Base-by-base conservation (phyloP, 2,888 invertebrate genomes). In the Luperina testacea region DNA sequence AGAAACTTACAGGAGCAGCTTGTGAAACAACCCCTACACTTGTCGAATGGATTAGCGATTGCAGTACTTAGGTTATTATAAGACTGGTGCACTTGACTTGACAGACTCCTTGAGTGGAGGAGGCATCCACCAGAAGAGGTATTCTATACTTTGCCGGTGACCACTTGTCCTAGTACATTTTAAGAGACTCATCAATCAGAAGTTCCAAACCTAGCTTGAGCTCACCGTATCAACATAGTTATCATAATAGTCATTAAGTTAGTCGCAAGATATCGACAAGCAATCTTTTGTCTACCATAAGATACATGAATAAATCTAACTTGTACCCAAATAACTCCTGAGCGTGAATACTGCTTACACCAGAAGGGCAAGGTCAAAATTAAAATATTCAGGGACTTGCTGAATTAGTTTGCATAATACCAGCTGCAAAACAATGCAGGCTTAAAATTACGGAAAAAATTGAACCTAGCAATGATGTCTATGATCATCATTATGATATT, bases 301-400 rank as follows among this genome's bases (percentile, higher is more conserved):
- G 2, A 48, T 59, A 20, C 51, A 15, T 32, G 20, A 32, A n/a
- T 20, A 51, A 64, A 74, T 57, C 13, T 17, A 51, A 42, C 80
- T 24, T 20, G 9, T 70, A 61, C 9, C 32, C 27, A 59, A 57
- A 75, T 57, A 82, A 6, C 48, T n/a, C 20, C 38, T 20, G 15
- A 27, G 68, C 68, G 0, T 51, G 27, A 61, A 59, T 32, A 59
- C 57, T 69, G 57, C 53, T 20, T 48, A 63, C 48, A 17, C 51
- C 57, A 77, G 24, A 42, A 72, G 67, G 53, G 20, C 69, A 83
- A 83, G 83, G 78, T 69, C 78, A 70, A 45, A 11, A 78, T 77
- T 59, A 53, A 70, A 81, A 78, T 70, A 78, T 64, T 78, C 53
- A 71, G n/a, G 57, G 57, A 57, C 78, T 77, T 57, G 48, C 42